These are phyloP conservation scores for Rhopalosiphum maidis DNA, from an alignment of 1,140 invertebrate species.

Conservation along the genomic window DNA sequence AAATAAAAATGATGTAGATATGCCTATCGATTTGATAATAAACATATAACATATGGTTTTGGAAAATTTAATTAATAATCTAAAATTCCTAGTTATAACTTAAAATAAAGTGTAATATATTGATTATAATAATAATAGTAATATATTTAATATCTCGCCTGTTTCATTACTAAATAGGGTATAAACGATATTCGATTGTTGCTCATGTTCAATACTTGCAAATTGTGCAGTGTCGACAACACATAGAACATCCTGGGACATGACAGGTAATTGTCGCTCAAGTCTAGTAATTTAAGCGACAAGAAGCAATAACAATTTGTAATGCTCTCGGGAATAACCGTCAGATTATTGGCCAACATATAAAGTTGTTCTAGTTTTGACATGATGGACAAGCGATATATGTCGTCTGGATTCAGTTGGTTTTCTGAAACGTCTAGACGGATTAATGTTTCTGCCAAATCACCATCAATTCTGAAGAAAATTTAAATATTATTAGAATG, in stretches of 20 bases:
- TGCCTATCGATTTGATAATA: background rate
- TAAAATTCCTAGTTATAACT: background rate
- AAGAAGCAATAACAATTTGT: background rate
- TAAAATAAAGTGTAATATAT: background rate
- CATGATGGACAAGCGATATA: background rate
- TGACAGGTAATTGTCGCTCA: slow-evolving; percentile 30
- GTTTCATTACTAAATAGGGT: slow-evolving; percentile 19
- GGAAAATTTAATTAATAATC: background rate
- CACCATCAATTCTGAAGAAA: background rate
- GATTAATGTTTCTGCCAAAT: slow-evolving; percentile 21
- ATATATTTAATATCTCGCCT: background rate
- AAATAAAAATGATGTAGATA: background rate
- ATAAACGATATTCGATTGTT: slow-evolving; percentile 1
- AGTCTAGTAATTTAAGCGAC: background rate
- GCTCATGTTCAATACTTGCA: background rate
- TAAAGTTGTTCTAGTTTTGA: background rate
- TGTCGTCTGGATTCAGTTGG: slow-evolving; percentile 4
- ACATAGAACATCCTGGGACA: background rate
- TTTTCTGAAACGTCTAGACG: slow-evolving; percentile 28
- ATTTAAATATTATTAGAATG: background rate
- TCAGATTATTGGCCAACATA: background rate
- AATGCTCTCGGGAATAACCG: background rate
- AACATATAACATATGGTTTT: background rate
- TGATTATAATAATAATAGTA: background rate
- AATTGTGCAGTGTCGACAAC: slow-evolving; percentile 18